Conservation (phyloP, 2,888 invertebrate species). For the Alloplasta piceator region DNA sequence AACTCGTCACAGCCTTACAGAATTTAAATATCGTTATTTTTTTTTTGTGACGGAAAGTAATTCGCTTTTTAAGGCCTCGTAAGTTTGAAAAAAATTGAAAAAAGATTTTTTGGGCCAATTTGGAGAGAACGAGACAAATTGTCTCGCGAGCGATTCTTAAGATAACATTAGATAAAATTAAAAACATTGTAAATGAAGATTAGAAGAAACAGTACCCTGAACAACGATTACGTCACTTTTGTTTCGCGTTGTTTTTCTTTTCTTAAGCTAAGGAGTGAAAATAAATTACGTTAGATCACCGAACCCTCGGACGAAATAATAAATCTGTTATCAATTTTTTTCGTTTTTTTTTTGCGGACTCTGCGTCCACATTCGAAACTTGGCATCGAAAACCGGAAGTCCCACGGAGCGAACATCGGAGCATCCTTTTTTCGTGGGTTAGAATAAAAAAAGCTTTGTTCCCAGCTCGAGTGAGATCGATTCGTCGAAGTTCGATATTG, state of each 20-base stretch:
- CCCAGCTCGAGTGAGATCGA: slow-evolving; percentile 45
- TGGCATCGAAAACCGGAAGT: slow-evolving; percentile 10
- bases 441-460: slow-evolving; percentile 18
- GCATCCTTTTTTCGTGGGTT: slow-evolving; percentile 4
- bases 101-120: slow-evolving; percentile 2
- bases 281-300: slow-evolving; percentile 73
- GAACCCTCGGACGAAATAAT: slow-evolving; percentile 43
- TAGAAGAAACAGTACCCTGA: slow-evolving; percentile 70
- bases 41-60: slow-evolving; percentile 1
- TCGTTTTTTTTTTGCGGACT: background rate
- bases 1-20: slow-evolving; percentile 62
- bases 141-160: background rate
- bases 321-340: slow-evolving; percentile 25
- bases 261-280: slow-evolving; percentile 67
- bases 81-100: slow-evolving; percentile 25
- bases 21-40: slow-evolving; percentile 36
- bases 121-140: slow-evolving; percentile 4
- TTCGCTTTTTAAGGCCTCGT: slow-evolving; percentile 50
- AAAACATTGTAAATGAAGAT: slow-evolving; percentile 35
- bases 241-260: slow-evolving; percentile 38
- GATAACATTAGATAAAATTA: slow-evolving; percentile 31
- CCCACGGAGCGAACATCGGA: background rate
- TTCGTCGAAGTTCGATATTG: slow-evolving; percentile 5
- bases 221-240: slow-evolving; percentile 65
- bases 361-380: slow-evolving; percentile 16